A percentile compares a stretch with the other conserved stretches of the same genome.
phyloP scores from a whole-genome alignment of 2,888 invertebrate species.

The Apodemia mormo region DNA sequence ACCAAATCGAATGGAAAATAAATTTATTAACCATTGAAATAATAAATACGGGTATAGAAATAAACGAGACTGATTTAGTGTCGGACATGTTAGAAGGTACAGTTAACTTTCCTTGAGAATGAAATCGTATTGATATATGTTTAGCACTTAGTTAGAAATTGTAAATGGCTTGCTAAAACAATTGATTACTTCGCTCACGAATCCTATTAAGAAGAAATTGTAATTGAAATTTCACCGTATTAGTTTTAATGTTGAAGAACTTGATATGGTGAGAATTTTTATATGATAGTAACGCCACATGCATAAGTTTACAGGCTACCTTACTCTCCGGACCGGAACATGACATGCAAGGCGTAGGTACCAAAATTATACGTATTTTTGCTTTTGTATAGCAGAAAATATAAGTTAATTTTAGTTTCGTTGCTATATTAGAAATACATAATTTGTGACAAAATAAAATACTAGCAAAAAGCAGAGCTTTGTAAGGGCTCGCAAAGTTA shows the following conservation, averaged over 20 bases:
- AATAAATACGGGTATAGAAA: constrained; percentile 24
- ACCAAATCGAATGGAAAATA: constrained; percentile 20
- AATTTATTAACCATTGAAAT: constrained; percentile 24
- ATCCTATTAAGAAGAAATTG: not conserved
- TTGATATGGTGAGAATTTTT: not conserved
- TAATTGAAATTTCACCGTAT: not conserved
- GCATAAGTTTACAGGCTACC: no score
- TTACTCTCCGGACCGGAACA: no score
- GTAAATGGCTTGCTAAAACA: constrained; percentile 6
- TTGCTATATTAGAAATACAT: no score
- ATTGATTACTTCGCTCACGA: constrained; percentile 6
- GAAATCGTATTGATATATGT: constrained; percentile 16
- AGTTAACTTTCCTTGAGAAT: constrained; percentile 31
- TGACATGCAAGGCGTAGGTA: no score
- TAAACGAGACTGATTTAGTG: constrained; percentile 29
- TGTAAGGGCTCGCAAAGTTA: no score
- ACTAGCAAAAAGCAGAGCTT: no score
- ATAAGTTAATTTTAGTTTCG: no score
- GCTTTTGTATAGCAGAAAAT: no score
- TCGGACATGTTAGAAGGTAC: constrained; percentile 26
- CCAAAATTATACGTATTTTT: no score
- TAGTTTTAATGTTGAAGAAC: not conserved
- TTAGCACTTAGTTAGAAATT: constrained; percentile 12
- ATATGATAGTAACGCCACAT: no score
- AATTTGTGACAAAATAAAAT: no score